Evolutionary conservation across 2,797 vertebrate species (phyloP).

Genomic region (Malurus leucopterus): DNA sequence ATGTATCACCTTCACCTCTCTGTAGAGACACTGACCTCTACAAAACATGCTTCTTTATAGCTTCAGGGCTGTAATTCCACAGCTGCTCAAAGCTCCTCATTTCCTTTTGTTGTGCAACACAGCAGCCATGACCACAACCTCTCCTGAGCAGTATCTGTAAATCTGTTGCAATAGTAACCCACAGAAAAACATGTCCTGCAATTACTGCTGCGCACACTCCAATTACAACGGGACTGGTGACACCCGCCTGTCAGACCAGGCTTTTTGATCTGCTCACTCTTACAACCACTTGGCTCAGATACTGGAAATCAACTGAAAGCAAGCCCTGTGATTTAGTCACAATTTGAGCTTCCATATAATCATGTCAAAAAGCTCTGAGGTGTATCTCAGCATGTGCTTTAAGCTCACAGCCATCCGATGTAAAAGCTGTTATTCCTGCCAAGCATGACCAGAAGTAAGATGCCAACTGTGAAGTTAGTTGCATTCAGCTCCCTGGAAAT

Average conservation of each 20-base stretch:
- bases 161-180: not conserved
- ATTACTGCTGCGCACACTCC: not conserved
- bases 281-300: not conserved
- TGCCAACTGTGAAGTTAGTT: not conserved
- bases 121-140: not conserved
- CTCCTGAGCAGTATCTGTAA: not conserved
- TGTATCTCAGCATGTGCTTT: not conserved
- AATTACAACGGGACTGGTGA: not conserved
- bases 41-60: not conserved
- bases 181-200: not conserved
- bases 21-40: not conserved
- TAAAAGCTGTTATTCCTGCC: not conserved
- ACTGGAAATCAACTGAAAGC: not conserved
- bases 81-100: not conserved
- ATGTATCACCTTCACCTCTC: not conserved
- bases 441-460: not conserved
- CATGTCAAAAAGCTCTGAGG: not conserved
- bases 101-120: not conserved
- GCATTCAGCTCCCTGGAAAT: not conserved
- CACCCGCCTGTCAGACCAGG: not conserved
- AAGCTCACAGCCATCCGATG: not conserved
- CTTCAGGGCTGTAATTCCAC: slow-evolving; percentile 1
- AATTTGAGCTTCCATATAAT: not conserved
- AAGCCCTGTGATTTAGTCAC: not conserved
- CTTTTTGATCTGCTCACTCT: not conserved